Evolutionary conservation across 2,888 invertebrate species (phyloP), one percentile per base, ranked within the genome.

Genomic region (Diachrysia chrysitis): DNA sequence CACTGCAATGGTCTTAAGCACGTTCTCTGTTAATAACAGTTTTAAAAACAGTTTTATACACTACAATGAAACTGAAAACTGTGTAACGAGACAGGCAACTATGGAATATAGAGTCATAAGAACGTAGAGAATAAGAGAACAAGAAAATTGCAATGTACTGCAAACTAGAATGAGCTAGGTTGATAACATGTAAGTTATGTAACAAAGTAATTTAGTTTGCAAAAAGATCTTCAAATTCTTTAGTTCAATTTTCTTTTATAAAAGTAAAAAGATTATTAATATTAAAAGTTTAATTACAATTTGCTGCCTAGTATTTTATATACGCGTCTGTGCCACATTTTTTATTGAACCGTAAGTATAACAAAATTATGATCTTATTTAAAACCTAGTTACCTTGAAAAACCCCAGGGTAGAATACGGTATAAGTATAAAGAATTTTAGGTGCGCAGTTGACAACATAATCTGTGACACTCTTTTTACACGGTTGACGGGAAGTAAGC

Each of bases 1-100:
- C 60, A 63, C 23, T 51, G 10, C n/a, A 16, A 63, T 42, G 21
- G 57, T 21, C 19, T 23, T 21, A 59, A 63, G 71, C 76, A 76
- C 71, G 66, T 76, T 71, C 63, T 23, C 21, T 17, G 32, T 63
- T 54, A 51, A 37, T 17, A 55, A 35, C 17, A 57, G 17, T 54
- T 35, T 23, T 32, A 65, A 54, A 64, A 58, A 37, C 21, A 37
- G 17, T 16, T 57, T 7, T 21, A 54, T 60, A 48, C 16, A 3
- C 29, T 69, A 4, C 21, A 32, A 62, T 46, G n/a, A 62, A 65
- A 69, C 35, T n/a, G 25, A 35, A 58, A 57, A 74, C 21, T 51
- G 35, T 32, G n/a, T 37, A 37, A 48, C 9, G 32, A 75, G 51
- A 63, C 61, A 63, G 48, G 5, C 59, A 59, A 53, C 37, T 63